Conservation (phyloP, 2,113 vertebrate species). For the Pandion haliaetus region DNA sequence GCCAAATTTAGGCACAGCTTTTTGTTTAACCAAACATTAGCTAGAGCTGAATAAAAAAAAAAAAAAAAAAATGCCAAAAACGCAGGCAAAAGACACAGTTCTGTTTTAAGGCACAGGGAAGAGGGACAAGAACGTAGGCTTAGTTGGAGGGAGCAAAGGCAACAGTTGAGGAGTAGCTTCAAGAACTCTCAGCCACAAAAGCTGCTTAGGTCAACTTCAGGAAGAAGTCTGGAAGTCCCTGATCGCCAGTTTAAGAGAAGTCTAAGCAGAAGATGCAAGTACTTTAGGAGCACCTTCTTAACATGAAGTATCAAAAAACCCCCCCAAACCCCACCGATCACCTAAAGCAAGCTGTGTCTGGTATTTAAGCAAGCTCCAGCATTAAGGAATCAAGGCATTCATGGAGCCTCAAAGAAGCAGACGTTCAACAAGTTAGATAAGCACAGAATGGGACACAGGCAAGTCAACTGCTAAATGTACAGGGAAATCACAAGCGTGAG, state of each 20-base stretch:
- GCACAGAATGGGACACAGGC: not conserved
- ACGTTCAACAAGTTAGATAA: not conserved
- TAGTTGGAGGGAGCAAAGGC: not conserved
- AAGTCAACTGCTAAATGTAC: accelerated
- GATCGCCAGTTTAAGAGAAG: not conserved
- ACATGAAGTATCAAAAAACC: not conserved
- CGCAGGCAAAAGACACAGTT: not conserved
- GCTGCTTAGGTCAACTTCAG: not conserved
- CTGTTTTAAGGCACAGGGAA: not conserved
- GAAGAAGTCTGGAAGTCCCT: too few relatives aligned
- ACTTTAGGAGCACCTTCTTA: not conserved
- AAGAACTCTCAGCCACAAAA: not conserved
- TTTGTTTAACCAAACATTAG: not conserved
- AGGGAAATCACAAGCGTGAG: not conserved
- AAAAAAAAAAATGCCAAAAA: not conserved
- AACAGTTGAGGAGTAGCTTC: not conserved
- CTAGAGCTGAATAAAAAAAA: not conserved
- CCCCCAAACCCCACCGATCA: not conserved
- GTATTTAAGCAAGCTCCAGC: not conserved
- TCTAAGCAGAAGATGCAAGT: not conserved
- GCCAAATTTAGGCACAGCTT: not conserved
- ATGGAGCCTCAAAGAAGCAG: not conserved
- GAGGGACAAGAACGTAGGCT: accelerated
- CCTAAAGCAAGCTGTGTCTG: accelerated
- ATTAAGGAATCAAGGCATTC: not conserved